Evolutionary conservation across 2,888 invertebrate species (phyloP), one percentile per base, ranked within the genome.

Genomic region (Bellardia bayeri): DNA sequence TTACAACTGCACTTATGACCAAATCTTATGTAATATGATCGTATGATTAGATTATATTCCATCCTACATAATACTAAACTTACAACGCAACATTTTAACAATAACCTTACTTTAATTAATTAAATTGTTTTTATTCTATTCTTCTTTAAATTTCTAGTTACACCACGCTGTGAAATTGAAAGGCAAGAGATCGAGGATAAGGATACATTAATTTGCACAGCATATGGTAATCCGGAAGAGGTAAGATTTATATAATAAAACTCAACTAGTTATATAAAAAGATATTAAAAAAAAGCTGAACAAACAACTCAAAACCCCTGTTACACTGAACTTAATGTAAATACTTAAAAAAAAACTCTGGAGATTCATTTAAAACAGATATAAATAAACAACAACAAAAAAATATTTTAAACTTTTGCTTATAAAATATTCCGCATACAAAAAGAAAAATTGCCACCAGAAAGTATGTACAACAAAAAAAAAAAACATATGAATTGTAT

Each of bases 131-230:
- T 5, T 7, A 45, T 23, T 23, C 23, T 40, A 56, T 72, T 58
- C 40, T 79, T 74, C 16, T 81, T 76, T 64, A 58, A 33, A 58
- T 61, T 94, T 94, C 14, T 94, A 98, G 98, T 95, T 94, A 96
- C 97, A 90, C 98, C 98, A 1, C 96, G 97, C 91, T 98, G 98
- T 92, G 95, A 96, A 76, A 97, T 98, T 90, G 96, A 96, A 88
- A 96, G 96, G 90, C 95, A 95, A 56, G 96, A 96, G 91, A 94
- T 95, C 76, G 95, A 97, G 86, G 97, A 97, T 42, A 95, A 96
- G 88, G 96, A 97, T 92, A 96, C 97, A 79, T 94, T 98, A 76
- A 95, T 97, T 56, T 98, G 98, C 93, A 96, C 96, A 33, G 97
- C 97, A 0, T 94, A 95, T 82, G 97, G 97, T 23, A 98, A 98